Percentiles rank a stretch among this genome's conserved stretches.
These are phyloP conservation scores for Laterallus jamaicensis DNA, from an alignment of 2,113 vertebrate genomes.

Conservation along the genomic window DNA sequence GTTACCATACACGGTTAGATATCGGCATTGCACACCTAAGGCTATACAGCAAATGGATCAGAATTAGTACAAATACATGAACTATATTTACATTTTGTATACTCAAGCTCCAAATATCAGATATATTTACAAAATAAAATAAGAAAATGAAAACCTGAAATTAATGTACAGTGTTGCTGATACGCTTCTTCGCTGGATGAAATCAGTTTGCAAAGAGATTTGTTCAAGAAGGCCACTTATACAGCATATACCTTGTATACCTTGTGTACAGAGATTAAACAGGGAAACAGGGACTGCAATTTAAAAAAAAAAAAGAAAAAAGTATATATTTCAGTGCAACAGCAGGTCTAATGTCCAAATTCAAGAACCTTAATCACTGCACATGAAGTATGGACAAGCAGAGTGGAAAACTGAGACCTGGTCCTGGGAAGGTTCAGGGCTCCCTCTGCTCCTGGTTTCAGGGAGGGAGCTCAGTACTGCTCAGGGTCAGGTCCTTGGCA, in stretches of 20 bases:
- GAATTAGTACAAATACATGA: constrained; percentile 99
- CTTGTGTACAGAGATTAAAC: constrained; percentile 27
- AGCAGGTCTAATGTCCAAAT: background rate
- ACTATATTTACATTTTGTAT: constrained; percentile 99
- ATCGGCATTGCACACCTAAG: constrained; percentile 97
- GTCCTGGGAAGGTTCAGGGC: background rate
- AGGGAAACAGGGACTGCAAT: background rate
- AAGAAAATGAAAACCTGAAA: constrained; percentile 93
- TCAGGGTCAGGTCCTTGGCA: background rate
- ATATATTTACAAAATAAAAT: constrained; percentile 99
- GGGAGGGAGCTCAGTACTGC: background rate
- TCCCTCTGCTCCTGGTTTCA: background rate
- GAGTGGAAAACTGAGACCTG: background rate
- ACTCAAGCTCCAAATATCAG: constrained; percentile 95
- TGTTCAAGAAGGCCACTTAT: constrained; percentile 80
- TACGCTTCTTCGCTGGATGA: constrained; percentile 78
- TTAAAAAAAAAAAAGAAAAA: background rate
- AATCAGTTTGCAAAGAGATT: constrained; percentile 72
- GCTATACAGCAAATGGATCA: constrained; percentile 99
- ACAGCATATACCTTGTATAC: constrained; percentile 51
- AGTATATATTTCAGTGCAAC: background rate
- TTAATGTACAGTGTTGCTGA: constrained; percentile 90
- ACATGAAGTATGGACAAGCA: background rate
- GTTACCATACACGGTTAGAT: constrained; percentile 98
- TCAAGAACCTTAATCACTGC: background rate